phyloP scores from a whole-genome alignment of 1,140 invertebrate genomes.

The Drosophila bocqueti region DNA sequence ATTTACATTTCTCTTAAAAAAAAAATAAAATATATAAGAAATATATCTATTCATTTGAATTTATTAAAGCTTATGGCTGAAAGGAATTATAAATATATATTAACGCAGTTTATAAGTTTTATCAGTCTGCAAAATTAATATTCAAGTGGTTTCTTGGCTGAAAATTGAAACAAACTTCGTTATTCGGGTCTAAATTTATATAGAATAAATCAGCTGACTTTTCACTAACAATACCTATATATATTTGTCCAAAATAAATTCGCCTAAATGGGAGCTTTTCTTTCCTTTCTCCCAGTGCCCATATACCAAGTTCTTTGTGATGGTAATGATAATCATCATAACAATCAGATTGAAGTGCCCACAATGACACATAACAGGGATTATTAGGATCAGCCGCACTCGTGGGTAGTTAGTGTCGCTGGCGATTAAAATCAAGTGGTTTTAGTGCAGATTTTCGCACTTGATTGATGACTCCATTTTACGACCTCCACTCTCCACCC shows the following conservation, averaged over 20 bases:
- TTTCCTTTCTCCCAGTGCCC: slow-evolving; percentile 9
- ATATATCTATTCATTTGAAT: too few species aligned
- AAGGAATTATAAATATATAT: too few species aligned
- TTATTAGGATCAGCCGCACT: slow-evolving; percentile 35
- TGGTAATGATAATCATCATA: slow-evolving; percentile 60
- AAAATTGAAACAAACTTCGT: too few species aligned
- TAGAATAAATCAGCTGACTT: neutral
- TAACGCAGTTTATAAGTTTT: too few species aligned
- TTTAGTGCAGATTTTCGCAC: slow-evolving; percentile 29
- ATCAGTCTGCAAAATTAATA: too few species aligned
- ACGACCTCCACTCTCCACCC: neutral
- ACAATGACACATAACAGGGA: slow-evolving; percentile 42
- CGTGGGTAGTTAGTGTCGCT: slow-evolving; percentile 19
- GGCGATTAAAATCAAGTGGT: slow-evolving; percentile 31
- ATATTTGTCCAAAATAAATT: neutral
- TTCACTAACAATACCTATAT: neutral
- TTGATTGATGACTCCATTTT: slow-evolving; percentile 13
- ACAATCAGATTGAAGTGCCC: slow-evolving; percentile 51
- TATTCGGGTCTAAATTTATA: neutral
- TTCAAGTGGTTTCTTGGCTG: too few species aligned
- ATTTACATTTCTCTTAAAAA: neutral
- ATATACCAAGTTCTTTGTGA: slow-evolving; percentile 5
- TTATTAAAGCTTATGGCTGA: neutral
- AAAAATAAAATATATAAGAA: too few species aligned
- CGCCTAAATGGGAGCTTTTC: rapidly evolving